A percentile compares a stretch with the other conserved stretches of the same genome.
Evolutionary conservation across 2,113 vertebrate species (phyloP).

Genomic region (Daubentonia madagascariensis): DNA sequence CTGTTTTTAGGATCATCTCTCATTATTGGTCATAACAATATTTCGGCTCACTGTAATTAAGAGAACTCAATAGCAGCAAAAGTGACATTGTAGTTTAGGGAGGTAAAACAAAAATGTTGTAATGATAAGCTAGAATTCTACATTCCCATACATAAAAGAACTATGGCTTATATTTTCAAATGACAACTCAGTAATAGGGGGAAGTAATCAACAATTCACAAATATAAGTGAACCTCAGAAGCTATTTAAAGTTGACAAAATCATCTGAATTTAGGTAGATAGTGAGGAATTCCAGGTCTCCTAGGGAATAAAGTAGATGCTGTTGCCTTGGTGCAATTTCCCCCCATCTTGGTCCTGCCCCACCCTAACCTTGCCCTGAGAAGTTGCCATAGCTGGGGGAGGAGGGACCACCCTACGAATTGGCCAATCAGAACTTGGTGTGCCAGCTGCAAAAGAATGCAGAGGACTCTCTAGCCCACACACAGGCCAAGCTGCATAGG

Average conservation of each 20-base stretch:
- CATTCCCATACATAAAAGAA: background rate
- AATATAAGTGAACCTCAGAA: background rate
- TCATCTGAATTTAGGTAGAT: too few species aligned
- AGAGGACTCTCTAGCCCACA: too few species aligned
- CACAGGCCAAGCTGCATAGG: too few species aligned
- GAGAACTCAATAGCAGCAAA: background rate
- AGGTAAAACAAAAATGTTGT: background rate
- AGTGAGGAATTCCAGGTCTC: too few species aligned
- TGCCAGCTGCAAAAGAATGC: too few species aligned
- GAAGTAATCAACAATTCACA: background rate
- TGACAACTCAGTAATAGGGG: background rate
- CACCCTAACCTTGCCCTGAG: too few species aligned
- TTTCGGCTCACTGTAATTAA: constrained; percentile 5
- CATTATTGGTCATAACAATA: background rate
- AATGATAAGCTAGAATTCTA: background rate
- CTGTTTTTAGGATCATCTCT: background rate
- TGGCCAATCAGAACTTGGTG: too few species aligned
- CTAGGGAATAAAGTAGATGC: too few species aligned
- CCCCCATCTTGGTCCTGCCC: too few species aligned
- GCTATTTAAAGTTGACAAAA: background rate
- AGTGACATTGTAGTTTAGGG: background rate
- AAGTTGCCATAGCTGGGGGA: too few species aligned
- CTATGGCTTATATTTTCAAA: background rate
- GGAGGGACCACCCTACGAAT: too few species aligned
- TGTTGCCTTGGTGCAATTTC: too few species aligned